A percentile compares a stretch with the other conserved stretches of the same genome.
Conservation (phyloP, 2,888 invertebrate species). For the Lymantria monacha region DNA sequence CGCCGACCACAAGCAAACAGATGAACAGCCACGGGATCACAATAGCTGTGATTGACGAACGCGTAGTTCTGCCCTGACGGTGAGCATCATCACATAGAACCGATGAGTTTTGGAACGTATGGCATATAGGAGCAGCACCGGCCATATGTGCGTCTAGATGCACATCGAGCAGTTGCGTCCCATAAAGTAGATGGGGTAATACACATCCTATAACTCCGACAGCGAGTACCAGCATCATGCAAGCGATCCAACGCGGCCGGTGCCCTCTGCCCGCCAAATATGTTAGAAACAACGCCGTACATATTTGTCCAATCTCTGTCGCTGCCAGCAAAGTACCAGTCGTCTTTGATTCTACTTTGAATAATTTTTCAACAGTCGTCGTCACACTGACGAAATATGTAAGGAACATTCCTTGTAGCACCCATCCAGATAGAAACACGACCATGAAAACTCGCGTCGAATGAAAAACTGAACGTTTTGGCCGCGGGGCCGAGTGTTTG, state of each 20-base stretch:
- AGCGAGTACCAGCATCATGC: slow-evolving; percentile 95
- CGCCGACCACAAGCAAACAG: slow-evolving; percentile 93
- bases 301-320: slow-evolving; percentile 96
- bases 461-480: slow-evolving; percentile 85
- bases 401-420: slow-evolving; percentile 94
- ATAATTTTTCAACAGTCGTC: slow-evolving; percentile 95
- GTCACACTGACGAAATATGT: slow-evolving; percentile 97
- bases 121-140: slow-evolving; percentile 63
- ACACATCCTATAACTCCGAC: slow-evolving; percentile 93
- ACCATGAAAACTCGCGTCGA: slow-evolving; percentile 94
- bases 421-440: slow-evolving; percentile 94
- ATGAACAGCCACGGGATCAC: slow-evolving; percentile 94
- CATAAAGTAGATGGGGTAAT: slow-evolving; percentile 93
- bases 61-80: slow-evolving; percentile 84
- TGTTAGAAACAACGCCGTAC: slow-evolving; percentile 92
- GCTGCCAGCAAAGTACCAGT: slow-evolving; percentile 95
- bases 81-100: slow-evolving; percentile 82
- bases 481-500: slow-evolving; percentile 83
- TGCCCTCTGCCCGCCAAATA: slow-evolving; percentile 96
- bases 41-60: slow-evolving; percentile 89
- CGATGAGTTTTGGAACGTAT: slow-evolving; percentile 46
- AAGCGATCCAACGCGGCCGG: slow-evolving; percentile 95
- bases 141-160: slow-evolving; percentile 60
- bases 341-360: slow-evolving; percentile 95
- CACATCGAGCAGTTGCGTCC: slow-evolving; percentile 85